These are phyloP conservation scores for Biston stratarius DNA, from an alignment of 2,888 invertebrate species.

Conservation along the genomic window DNA sequence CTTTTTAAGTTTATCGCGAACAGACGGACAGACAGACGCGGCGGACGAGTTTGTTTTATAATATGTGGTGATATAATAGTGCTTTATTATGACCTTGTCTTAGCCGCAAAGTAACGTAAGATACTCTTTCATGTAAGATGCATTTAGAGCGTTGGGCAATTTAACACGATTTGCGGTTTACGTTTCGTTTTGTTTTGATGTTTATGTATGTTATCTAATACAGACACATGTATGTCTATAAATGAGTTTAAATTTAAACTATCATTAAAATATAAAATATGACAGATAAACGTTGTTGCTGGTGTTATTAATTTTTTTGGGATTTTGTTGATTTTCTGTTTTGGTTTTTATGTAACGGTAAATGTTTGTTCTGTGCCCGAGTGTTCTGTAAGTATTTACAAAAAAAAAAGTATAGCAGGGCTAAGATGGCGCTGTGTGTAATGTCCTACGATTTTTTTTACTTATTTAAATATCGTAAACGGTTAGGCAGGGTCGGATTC, in stretches of 20 bases:
- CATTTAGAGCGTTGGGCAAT: slow-evolving; percentile 17
- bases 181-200: background rate
- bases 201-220: background rate
- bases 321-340: no score
- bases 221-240: background rate
- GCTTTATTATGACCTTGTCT: slow-evolving; percentile 12
- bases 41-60: no score
- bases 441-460: no score
- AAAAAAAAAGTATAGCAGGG: no score
- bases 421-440: no score
- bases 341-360: no score
- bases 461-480: background rate
- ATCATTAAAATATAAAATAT: background rate
- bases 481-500: background rate
- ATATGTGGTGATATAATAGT: slow-evolving; percentile 2
- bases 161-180: slow-evolving; percentile 10
- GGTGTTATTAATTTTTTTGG: background rate
- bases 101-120: slow-evolving; percentile 16
- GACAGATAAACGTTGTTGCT: background rate
- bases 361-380: no score
- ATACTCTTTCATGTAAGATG: slow-evolving; percentile 3
- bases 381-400: no score
- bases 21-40: no score
- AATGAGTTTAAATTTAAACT: no score
- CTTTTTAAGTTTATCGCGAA: no score